phyloP scores from a whole-genome alignment of 1,140 invertebrate species.

The Epicauta chinensis region DNA sequence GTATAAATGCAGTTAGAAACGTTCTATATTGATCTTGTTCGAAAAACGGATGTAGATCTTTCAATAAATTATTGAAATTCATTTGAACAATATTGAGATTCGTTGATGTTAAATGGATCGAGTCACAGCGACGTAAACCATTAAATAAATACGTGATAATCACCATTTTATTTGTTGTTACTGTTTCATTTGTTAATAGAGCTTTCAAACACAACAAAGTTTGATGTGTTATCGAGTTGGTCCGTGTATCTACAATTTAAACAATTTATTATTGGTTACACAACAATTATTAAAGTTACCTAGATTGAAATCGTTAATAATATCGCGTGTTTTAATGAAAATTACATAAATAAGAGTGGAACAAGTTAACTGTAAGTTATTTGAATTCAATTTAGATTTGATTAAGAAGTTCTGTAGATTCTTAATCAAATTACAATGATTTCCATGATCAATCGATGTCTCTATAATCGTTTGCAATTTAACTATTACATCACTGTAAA shows the following conservation, averaged over 20 bases:
- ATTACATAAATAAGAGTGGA: conserved; percentile 2
- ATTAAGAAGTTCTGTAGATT: not conserved
- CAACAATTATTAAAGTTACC: too few relatives aligned
- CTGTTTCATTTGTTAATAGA: not conserved
- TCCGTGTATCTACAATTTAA: not conserved
- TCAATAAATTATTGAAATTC: conserved; percentile 7
- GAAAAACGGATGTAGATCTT: not conserved
- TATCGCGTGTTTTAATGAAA: not conserved
- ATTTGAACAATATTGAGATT: not conserved
- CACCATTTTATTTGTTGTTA: not conserved
- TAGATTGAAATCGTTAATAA: not conserved
- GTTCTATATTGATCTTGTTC: conserved; percentile 7
- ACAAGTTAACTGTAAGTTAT: conserved; percentile 4
- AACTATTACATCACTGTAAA: not conserved
- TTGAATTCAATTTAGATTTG: conserved; percentile 1
- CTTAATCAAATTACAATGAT: not conserved
- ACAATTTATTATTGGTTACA: not conserved
- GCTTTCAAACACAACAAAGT: conserved; percentile 2
- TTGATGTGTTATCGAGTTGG: not conserved
- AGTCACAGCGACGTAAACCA: not conserved
- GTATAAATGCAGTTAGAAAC: conserved; percentile 9
- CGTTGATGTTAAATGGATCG: not conserved
- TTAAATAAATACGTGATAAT: conserved; percentile 4
- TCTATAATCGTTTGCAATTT: not conserved
- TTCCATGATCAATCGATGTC: not conserved